Conservation (phyloP, 2,888 invertebrate species). For the Andricus quercusramuli region DNA sequence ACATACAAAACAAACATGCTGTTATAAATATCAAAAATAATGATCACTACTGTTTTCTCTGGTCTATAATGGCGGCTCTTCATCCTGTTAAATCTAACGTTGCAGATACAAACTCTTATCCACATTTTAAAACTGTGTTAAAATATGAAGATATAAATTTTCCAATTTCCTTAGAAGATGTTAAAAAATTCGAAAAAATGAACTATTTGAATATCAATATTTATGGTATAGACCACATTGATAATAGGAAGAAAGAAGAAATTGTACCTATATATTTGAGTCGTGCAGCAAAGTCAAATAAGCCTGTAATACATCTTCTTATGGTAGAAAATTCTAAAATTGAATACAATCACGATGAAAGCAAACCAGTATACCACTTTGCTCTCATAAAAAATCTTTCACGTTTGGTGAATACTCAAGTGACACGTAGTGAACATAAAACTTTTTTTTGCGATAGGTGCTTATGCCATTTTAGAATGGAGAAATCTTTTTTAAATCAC, state of each 20-base stretch:
- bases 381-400: too few relatives aligned
- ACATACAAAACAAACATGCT: too few relatives aligned
- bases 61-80: constrained; percentile 53
- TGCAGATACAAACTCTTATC: constrained; percentile 47
- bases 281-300: too few relatives aligned
- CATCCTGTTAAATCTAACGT: constrained; percentile 44
- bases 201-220: constrained; percentile 58
- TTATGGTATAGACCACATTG: constrained; percentile 48
- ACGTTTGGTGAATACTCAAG: too few relatives aligned
- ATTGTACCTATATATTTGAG: constrained; percentile 2
- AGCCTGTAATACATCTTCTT: too few relatives aligned
- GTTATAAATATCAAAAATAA: constrained; percentile 47
- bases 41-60: constrained; percentile 57
- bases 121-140: constrained; percentile 49
- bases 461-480: too few relatives aligned
- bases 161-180: constrained; percentile 49
- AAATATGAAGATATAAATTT: constrained; percentile 53
- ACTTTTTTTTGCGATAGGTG: too few relatives aligned
- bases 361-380: too few relatives aligned
- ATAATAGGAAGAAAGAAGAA: not conserved
- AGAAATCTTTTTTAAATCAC: too few relatives aligned
- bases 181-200: constrained; percentile 55
- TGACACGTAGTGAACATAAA: too few relatives aligned
- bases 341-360: too few relatives aligned
- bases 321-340: too few relatives aligned